These are phyloP conservation scores for Carapus acus DNA, from an alignment of 2,797 vertebrate species.

Conservation along the genomic window DNA sequence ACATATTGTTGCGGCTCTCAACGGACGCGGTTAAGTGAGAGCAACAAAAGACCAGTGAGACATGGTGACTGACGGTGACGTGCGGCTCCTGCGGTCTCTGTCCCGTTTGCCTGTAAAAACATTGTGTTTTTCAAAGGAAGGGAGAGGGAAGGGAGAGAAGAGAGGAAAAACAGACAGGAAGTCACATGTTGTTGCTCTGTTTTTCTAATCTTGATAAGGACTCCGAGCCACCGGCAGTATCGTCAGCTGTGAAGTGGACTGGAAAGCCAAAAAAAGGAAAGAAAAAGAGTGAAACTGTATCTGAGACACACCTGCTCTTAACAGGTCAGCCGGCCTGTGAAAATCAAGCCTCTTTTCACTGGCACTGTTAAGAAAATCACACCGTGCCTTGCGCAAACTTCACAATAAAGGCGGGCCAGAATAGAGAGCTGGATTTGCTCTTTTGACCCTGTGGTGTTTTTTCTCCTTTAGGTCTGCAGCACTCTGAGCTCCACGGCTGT, in stretches of 20 bases:
- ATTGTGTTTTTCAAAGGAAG: no score
- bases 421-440: constrained; percentile 65
- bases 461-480: constrained; percentile 44
- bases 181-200: constrained; percentile 24
- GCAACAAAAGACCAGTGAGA: constrained; percentile 19
- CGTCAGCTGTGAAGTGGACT: constrained; percentile 52
- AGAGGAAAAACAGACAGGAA: constrained; percentile 8
- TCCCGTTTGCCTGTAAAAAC: constrained; percentile 29
- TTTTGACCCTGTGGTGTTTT: constrained; percentile 59
- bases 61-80: no score
- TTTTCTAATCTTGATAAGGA: constrained; percentile 45
- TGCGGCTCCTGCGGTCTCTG: no score
- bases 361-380: constrained; percentile 55
- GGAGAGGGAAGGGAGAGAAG: no score
- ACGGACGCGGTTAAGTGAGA: constrained; percentile 50
- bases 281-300: constrained; percentile 66
- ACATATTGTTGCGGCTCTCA: constrained; percentile 51
- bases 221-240: constrained; percentile 36
- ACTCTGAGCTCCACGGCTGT: constrained; percentile 37
- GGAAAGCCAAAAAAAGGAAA: constrained; percentile 7
- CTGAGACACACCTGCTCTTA: constrained; percentile 74
- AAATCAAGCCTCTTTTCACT: constrained; percentile 68
- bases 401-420: constrained; percentile 60
- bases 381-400: constrained; percentile 47
- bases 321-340: constrained; percentile 65